These are phyloP conservation scores for Alsophila aescularia DNA, from an alignment of 2,888 invertebrate species.

Conservation along the genomic window DNA sequence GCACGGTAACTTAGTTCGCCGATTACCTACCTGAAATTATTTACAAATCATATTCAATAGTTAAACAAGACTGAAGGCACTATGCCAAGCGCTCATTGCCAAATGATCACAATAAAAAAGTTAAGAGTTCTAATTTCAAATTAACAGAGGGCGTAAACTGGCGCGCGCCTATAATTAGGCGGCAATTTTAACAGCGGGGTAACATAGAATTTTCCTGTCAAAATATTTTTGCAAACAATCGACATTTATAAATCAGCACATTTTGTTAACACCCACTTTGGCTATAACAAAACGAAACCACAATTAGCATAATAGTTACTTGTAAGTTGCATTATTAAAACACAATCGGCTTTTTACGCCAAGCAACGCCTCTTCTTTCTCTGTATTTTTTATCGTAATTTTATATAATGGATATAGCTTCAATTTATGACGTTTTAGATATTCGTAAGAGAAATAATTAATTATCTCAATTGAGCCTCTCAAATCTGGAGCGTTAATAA, in stretches of 20 bases:
- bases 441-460: constrained; percentile 56
- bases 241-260: constrained; percentile 52
- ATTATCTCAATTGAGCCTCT: constrained; percentile 65
- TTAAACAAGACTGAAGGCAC: constrained; percentile 42
- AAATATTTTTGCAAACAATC: constrained; percentile 84
- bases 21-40: constrained; percentile 17
- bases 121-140: constrained; percentile 74
- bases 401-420: constrained; percentile 17
- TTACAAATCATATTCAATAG: no score
- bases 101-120: constrained; percentile 78
- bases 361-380: constrained; percentile 19
- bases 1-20: neutral
- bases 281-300: constrained; percentile 80
- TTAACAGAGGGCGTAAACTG: constrained; percentile 64
- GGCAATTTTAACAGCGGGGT: constrained; percentile 73
- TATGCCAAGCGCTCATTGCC: constrained; percentile 47
- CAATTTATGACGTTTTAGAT: constrained; percentile 30
- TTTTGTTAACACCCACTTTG: constrained; percentile 60
- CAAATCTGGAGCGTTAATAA: constrained; percentile 69
- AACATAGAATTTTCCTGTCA: constrained; percentile 79
- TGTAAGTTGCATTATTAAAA: constrained; percentile 51
- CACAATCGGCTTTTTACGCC: constrained; percentile 33
- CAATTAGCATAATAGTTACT: constrained; percentile 82
- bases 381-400: constrained; percentile 24
- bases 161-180: constrained; percentile 70